Evolutionary conservation across 2,888 invertebrate species (phyloP).

Genomic region (Punctoribates punctum): DNA sequence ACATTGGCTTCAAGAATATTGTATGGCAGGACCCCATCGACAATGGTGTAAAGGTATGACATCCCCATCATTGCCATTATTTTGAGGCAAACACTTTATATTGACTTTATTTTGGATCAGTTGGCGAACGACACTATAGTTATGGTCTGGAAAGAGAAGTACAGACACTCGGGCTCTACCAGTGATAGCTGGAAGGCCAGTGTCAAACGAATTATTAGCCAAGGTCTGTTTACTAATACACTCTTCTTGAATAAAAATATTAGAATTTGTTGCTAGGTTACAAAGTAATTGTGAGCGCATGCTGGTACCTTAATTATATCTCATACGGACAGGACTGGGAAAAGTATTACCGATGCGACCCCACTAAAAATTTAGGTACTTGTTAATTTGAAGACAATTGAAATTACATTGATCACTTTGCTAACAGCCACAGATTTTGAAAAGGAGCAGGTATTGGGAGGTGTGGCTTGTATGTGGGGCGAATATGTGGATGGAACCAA

Average conservation of each 20-base stretch:
- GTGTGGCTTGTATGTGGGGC: constrained; percentile 89
- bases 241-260: neutral
- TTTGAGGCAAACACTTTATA: neutral
- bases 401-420: neutral
- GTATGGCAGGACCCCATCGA: constrained; percentile 51
- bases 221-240: neutral
- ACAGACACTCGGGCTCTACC: neutral
- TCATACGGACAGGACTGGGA: constrained; percentile 66
- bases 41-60: constrained; percentile 49
- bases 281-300: constrained; percentile 68
- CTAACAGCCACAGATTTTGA: constrained; percentile 53
- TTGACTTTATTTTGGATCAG: neutral
- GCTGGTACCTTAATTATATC: constrained; percentile 83
- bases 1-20: constrained; percentile 49
- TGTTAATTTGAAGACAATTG: neutral
- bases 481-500: constrained; percentile 73
- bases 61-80: constrained; percentile 59
- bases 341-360: constrained; percentile 58
- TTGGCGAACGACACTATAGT: constrained; percentile 48
- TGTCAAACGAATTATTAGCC: neutral
- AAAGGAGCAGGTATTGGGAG: constrained; percentile 66
- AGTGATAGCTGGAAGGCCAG: neutral
- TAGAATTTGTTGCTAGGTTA: constrained; percentile 57
- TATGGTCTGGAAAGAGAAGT: constrained; percentile 50
- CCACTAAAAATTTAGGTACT: constrained; percentile 45